Evolutionary conservation across 1,140 invertebrate species (phyloP).

Genomic region (Tetranychus urticae): DNA sequence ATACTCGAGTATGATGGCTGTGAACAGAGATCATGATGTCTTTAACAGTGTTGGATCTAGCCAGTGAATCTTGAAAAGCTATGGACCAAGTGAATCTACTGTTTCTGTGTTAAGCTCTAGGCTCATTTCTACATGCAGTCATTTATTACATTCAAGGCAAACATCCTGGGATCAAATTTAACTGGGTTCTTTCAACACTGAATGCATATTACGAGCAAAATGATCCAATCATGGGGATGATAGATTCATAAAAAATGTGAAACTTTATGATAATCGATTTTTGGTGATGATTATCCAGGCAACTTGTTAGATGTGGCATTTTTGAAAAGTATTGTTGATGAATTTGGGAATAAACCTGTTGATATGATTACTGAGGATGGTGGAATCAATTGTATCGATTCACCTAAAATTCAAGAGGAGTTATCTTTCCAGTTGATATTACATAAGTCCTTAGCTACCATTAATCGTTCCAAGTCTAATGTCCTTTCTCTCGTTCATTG

Average conservation of each 20-base stretch:
- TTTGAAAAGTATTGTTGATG: conserved; percentile 33
- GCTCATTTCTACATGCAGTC: too few relatives aligned
- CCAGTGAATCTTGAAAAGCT: too few relatives aligned
- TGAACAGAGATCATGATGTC: too few relatives aligned
- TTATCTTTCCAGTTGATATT: conserved; percentile 25
- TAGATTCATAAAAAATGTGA: conserved; percentile 28
- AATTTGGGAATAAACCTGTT: neutral
- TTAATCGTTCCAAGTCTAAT: conserved; percentile 22
- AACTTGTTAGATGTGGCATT: conserved; percentile 44
- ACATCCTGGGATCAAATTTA: too few relatives aligned
- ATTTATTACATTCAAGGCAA: too few relatives aligned
- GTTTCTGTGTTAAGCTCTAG: too few relatives aligned
- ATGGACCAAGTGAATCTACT: conserved; percentile 26
- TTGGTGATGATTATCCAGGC: conserved; percentile 58
- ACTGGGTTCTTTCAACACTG: conserved; percentile 28
- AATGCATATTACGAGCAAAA: conserved; percentile 83
- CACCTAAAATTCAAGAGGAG: conserved; percentile 61
- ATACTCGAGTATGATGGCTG: too few relatives aligned
- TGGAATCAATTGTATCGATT: conserved; percentile 56
- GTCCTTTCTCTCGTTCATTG: too few relatives aligned
- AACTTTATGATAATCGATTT: conserved; percentile 44
- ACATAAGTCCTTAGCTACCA: too few relatives aligned
- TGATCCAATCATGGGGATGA: conserved; percentile 19
- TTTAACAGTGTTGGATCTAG: too few relatives aligned
- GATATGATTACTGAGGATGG: conserved; percentile 62